These are phyloP conservation scores for Tenualosa ilisha DNA, from an alignment of 2,797 vertebrate species.

Conservation along the genomic window DNA sequence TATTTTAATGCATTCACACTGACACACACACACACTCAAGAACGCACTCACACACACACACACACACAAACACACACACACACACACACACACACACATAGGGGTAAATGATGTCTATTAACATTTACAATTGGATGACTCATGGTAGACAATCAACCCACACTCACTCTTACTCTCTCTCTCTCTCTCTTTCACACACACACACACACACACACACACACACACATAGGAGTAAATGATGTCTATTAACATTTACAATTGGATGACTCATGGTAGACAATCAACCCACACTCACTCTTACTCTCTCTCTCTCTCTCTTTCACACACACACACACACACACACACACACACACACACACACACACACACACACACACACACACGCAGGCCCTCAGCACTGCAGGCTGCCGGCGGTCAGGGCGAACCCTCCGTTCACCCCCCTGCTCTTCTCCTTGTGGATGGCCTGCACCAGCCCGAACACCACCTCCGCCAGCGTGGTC, in stretches of 20 bases:
- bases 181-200: too few species aligned
- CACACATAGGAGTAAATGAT: too few species aligned
- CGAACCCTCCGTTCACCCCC: slow-evolving; percentile 63
- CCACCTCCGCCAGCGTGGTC: slow-evolving; percentile 69
- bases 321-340: not conserved
- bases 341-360: not conserved
- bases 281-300: not conserved
- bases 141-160: too few species aligned
- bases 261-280: too few species aligned
- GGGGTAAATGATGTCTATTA: too few species aligned
- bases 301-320: too few species aligned
- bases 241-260: too few species aligned
- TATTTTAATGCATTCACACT: too few species aligned
- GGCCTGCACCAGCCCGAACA: slow-evolving; percentile 72
- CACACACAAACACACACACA: not conserved
- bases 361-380: not conserved
- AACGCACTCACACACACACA: not conserved
- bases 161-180: too few species aligned
- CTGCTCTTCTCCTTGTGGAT: slow-evolving; percentile 71
- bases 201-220: too few species aligned
- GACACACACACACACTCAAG: too few species aligned
- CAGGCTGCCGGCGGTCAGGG: slow-evolving; percentile 37
- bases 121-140: too few species aligned
- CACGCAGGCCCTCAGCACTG: slow-evolving; percentile 48
- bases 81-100: not conserved